A percentile compares a stretch with the other conserved stretches of the same genome.
Evolutionary conservation across 2,888 invertebrate species (phyloP).

Genomic region (Romanomermis culicivorax): DNA sequence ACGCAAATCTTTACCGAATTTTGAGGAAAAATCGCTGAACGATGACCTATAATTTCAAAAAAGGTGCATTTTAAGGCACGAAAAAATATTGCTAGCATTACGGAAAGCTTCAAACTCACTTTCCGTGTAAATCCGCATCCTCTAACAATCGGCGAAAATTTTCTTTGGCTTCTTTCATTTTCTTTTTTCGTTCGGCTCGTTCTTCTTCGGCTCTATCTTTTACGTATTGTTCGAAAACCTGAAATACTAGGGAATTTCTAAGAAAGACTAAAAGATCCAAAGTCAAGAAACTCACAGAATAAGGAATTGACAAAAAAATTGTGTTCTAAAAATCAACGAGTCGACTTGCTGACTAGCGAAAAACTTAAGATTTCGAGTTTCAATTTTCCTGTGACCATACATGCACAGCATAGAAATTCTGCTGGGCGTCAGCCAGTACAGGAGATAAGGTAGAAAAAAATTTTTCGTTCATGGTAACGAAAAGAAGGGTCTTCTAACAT

Average conservation of each 20-base stretch:
- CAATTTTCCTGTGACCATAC: not conserved
- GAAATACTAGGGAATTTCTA: conserved; percentile 1
- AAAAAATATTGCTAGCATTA: not conserved
- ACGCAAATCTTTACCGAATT: conserved; percentile 78
- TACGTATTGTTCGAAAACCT: conserved; percentile 57
- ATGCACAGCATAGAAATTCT: too few species aligned
- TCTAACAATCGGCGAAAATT: conserved; percentile 69
- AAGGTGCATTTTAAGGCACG: too few species aligned
- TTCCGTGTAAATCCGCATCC: conserved; percentile 73
- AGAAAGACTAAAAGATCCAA: conserved; percentile 28
- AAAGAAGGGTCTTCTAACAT: too few species aligned
- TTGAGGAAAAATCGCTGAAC: conserved; percentile 82
- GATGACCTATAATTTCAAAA: too few species aligned
- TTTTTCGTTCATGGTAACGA: too few species aligned
- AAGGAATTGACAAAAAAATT: conserved; percentile 57
- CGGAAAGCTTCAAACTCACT: conserved; percentile 62
- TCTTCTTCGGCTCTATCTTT: conserved; percentile 95
- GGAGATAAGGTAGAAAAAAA: too few species aligned
- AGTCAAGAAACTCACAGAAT: conserved; percentile 38
- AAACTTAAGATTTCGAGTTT: not conserved
- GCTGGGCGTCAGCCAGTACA: too few species aligned
- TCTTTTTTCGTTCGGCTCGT: conserved; percentile 81
- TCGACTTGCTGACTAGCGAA: too few species aligned
- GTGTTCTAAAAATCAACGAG: too few species aligned
- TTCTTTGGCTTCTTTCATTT: conserved; percentile 69